Evolutionary conservation across 64 coral and sea anemone genomes (phyloP), one percentile per base, ranked within the genome.

Genomic region (Montipora capricornis): DNA sequence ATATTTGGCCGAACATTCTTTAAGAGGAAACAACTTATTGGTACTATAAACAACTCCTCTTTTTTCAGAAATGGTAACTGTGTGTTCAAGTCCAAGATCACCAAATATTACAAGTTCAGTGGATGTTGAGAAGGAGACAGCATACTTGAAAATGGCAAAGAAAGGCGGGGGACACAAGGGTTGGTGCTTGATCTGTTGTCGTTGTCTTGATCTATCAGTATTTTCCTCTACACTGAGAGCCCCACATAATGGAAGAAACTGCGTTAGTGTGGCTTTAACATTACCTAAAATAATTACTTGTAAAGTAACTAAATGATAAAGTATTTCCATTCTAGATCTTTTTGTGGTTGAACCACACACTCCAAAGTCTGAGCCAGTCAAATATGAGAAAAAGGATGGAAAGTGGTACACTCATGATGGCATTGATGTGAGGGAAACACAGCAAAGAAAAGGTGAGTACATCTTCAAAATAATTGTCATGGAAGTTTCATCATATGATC

Each of bases 81-180:
- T 78, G 12, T 13, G 5, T 16, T 16, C 8, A 5, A 78, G 76
- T 13, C 76, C 76, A 49, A 47, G 76, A 6, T 78, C 76, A 19
- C 76, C 76, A 49, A 78, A 46, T 78, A 9, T 16, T 19, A 46
- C 76, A 4, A n/a, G 47, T 49, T 78, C 47, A 19, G 12, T 1
- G 1, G 74, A 76, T 76, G 24, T 12, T 47, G 20, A 29, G 3
- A 76, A 6, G 6, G 76, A 78, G 17, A 78, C 76, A 78, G 82
- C 70, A 47, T 86, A 86, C 17, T 37, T 86, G 7, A 68, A 86
- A 44, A 71, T 86, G 37, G 82, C 82, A 50, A 86, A 86, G 66
- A 93, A 93, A 71, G 92, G 87, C 45, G 92, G 92, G 55, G 92
- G 92, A 47, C 92, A 93, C 59, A 77, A 93, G 84, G 91, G 91